Conservation (phyloP, 2,113 vertebrate species). For the Pica pica region DNA sequence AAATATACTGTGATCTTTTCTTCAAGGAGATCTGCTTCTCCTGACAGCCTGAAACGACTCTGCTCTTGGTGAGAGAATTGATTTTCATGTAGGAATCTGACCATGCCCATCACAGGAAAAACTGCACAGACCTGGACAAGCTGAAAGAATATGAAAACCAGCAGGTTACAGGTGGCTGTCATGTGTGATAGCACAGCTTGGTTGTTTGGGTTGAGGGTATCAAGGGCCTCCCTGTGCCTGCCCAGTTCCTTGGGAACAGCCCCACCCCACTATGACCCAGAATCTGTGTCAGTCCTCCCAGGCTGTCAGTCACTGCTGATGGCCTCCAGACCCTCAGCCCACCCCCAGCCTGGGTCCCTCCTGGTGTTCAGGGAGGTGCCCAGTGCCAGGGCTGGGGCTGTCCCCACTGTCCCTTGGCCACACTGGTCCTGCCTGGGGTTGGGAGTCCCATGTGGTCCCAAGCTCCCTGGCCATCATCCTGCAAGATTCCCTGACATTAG, state of each 20-base stretch:
- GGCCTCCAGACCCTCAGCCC: not conserved
- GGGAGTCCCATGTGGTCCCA: rapidly evolving
- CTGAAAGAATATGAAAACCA: not conserved
- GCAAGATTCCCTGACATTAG: not conserved
- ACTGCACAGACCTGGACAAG: not conserved
- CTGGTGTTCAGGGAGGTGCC: not conserved
- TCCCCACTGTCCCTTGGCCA: too few species aligned
- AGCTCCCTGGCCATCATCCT: rapidly evolving
- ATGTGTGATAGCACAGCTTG: rapidly evolving
- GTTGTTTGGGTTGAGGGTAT: not conserved
- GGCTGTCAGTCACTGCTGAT: not conserved
- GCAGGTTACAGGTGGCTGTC: rapidly evolving
- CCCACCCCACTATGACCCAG: rapidly evolving
- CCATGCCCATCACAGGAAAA: not conserved
- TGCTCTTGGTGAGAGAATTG: not conserved
- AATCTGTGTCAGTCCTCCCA: rapidly evolving
- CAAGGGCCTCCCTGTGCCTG: not conserved
- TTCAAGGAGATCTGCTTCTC: not conserved
- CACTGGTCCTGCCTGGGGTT: not conserved
- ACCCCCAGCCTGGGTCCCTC: rapidly evolving
- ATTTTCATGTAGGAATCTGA: not conserved
- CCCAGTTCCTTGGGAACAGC: not conserved
- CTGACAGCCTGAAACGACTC: not conserved
- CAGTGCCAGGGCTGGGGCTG: not conserved
- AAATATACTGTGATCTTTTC: not conserved